These are phyloP conservation scores for Sebastes oblongus DNA, from an alignment of 2,797 vertebrate species.

Conservation along the genomic window DNA sequence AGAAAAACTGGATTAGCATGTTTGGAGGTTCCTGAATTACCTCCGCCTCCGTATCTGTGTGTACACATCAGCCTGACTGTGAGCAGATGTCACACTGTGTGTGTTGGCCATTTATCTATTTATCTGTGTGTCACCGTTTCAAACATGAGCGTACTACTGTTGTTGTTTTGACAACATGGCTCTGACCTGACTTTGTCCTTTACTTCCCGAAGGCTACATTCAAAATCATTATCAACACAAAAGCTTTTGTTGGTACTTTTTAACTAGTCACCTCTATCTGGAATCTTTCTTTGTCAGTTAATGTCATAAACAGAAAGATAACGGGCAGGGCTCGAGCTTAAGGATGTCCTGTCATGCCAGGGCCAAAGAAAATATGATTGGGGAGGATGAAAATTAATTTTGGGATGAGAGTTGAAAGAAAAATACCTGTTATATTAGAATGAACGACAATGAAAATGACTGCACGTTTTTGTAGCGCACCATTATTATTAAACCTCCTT, in stretches of 20 bases:
- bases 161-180: constrained; percentile 28
- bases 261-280: neutral
- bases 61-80: constrained; percentile 37
- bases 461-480: no score
- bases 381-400: no score
- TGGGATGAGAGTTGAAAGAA: no score
- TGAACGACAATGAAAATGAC: no score
- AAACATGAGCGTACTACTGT: neutral
- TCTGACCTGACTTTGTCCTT: constrained; percentile 8
- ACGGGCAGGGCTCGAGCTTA: no score
- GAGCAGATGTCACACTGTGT: constrained; percentile 15
- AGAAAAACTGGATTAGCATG: constrained; percentile 67
- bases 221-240: neutral
- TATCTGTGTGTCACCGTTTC: constrained; percentile 25
- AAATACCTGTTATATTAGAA: no score
- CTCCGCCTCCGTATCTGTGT: neutral
- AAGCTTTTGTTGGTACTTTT: neutral
- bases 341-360: no score
- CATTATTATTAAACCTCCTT: no score
- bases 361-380: no score
- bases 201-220: neutral
- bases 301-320: neutral
- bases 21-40: constrained; percentile 55
- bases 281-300: neutral
- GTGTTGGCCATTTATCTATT: constrained; percentile 27